Evolutionary conservation across 2,113 vertebrate species (phyloP), one percentile per base, ranked within the genome.

Genomic region (Parus major): DNA sequence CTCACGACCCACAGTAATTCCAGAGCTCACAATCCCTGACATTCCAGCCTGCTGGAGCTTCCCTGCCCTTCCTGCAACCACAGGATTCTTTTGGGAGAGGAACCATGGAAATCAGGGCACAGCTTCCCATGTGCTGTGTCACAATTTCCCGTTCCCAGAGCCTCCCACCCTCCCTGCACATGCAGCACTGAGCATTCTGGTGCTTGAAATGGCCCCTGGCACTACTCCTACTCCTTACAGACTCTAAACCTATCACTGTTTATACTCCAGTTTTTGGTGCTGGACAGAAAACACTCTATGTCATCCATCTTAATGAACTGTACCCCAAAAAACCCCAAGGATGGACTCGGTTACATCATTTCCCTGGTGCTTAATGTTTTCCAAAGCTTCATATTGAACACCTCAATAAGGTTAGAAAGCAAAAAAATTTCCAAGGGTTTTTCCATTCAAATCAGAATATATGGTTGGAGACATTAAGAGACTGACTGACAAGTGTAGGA

Each of bases 191-290:
- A 12, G 3, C 5, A 0, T 29, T 33, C 21, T 39, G 23, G 12
- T 20, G 12, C 46, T 57, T 49, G 13, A 20, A 15, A 11, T 6
- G 17, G 17, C 2, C 28, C 35, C 27, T 16, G 52, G 24, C 1
- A 1, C 31, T 46, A 4, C 36, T 24, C 33, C 41, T 50, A 0
- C 9, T 53, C 57, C 52, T 70, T 15, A 7, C 0, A 49, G n/a
- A 14, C 36, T 44, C 2, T 3, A 39, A 9, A n/a, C 28, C 46
- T 15, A 8, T 4, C 18, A 10, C 18, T 28, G 15, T 19, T 49
- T 7, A 11, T 5, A 11, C 11, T 20, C 49, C 3, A 1, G 1
- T n/a, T 89, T 28, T 65, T 49, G 22, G 15, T 72, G 46, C 25
- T 82, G 53, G 28, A 5, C 12, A n/a, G 11, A 72, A 90, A 72